phyloP scores from a whole-genome alignment of 2,797 vertebrate genomes.

The Acipenser oxyrinchus region DNA sequence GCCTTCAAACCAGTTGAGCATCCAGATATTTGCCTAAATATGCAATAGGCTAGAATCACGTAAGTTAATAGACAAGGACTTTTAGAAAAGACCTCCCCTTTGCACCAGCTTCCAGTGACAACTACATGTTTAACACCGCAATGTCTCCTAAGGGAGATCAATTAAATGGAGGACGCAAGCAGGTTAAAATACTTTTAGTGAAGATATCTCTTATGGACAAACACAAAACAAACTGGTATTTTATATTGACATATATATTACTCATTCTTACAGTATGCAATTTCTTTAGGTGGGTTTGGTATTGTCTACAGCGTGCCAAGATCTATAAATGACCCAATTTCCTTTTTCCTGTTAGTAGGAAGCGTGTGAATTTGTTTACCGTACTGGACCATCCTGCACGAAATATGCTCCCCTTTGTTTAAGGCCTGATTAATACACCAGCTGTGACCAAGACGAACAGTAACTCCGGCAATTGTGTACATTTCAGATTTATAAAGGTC shows the following conservation, averaged over 20 bases:
- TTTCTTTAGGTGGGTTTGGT: conserved; percentile 49
- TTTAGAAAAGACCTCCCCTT: background rate
- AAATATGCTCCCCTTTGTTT: conserved; percentile 54
- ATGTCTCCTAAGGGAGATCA: background rate
- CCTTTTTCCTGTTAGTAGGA: conserved; percentile 71
- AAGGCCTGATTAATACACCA: conserved; percentile 55
- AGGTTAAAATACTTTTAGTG: no score
- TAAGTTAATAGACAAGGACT: background rate
- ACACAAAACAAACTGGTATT: background rate
- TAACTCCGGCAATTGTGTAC: conserved; percentile 44
- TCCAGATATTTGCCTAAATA: background rate
- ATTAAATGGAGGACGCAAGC: no score
- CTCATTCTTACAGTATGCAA: background rate
- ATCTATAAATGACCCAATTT: conserved; percentile 64
- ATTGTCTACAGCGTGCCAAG: conserved; percentile 63
- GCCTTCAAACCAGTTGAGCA: background rate
- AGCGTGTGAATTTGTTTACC: conserved; percentile 67
- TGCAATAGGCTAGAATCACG: background rate
- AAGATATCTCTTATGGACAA: background rate
- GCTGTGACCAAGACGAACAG: conserved; percentile 55
- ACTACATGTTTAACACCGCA: background rate
- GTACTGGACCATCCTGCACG: conserved; percentile 57
- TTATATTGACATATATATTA: background rate
- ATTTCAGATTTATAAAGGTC: no score
- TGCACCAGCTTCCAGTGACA: background rate